A percentile compares a stretch with the other conserved stretches of the same genome.
phyloP scores from a whole-genome alignment of 2,888 invertebrate genomes.

The Andrena praecox region DNA sequence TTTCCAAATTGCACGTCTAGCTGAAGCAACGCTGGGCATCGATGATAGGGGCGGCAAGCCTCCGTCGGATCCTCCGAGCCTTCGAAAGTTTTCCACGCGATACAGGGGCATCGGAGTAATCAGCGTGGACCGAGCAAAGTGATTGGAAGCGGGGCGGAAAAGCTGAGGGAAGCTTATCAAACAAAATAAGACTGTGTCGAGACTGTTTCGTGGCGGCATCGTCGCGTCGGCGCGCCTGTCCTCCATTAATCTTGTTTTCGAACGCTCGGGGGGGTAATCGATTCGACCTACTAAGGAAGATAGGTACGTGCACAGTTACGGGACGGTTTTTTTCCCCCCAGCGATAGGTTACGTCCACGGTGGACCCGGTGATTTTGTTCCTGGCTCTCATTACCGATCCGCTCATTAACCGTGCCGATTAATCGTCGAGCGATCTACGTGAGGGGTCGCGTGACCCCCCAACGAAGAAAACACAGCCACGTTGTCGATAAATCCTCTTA shows the following conservation, averaged over 20 bases:
- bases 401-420: conserved; percentile 52
- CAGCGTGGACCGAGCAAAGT: not conserved
- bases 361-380: conserved; percentile 42
- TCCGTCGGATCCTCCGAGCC: not conserved
- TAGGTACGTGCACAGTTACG: conserved; percentile 26
- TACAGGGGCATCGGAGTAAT: not conserved
- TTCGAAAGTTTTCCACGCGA: not conserved
- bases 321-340: conserved; percentile 12
- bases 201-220: conserved; percentile 3
- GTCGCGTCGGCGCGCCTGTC: conserved; percentile 30
- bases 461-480: conserved; percentile 9
- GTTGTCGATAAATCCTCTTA: conserved; percentile 20
- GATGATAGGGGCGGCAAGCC: not conserved
- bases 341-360: not conserved
- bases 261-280: conserved; percentile 45
- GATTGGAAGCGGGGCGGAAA: not conserved
- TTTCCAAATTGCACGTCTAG: not conserved
- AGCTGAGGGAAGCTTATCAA: conserved; percentile 2
- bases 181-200: conserved; percentile 13
- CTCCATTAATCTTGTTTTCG: conserved; percentile 57
- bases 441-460: conserved; percentile 43
- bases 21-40: not conserved
- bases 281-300: conserved; percentile 55
- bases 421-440: conserved; percentile 40
- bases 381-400: conserved; percentile 42